These are phyloP conservation scores for Sebastes iracundus DNA, from an alignment of 2,797 vertebrate genomes.

Conservation along the genomic window DNA sequence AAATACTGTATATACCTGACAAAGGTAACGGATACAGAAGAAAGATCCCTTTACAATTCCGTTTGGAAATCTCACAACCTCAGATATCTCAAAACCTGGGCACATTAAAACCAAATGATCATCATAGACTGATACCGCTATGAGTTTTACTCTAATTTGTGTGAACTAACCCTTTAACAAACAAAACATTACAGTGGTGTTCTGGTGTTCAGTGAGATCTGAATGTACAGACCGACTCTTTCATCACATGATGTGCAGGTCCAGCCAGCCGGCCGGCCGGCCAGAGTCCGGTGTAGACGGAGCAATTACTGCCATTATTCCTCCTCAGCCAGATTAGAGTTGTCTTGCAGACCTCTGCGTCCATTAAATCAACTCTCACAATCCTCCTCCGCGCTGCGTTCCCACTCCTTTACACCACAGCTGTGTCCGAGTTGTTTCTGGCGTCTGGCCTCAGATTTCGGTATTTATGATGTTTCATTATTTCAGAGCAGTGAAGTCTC, in stretches of 20 bases:
- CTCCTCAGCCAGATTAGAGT: conserved; percentile 59
- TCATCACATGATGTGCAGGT: conserved; percentile 62
- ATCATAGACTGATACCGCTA: too few species aligned
- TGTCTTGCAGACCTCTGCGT: conserved; percentile 42
- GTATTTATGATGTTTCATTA: conserved; percentile 15
- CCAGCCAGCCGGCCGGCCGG: conserved; percentile 9
- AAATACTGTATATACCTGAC: too few species aligned
- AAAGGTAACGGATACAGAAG: background rate
- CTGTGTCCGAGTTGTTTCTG: conserved; percentile 24
- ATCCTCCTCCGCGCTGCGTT: conserved; percentile 21
- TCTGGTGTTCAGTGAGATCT: conserved; percentile 21
- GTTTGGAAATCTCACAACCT: background rate
- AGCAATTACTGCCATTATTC: conserved; percentile 73
- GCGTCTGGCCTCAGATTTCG: conserved; percentile 10
- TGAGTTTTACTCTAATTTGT: background rate
- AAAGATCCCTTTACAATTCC: background rate
- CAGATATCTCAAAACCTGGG: background rate
- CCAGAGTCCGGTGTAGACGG: conserved; percentile 65
- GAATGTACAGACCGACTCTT: conserved; percentile 18
- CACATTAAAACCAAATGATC: background rate
- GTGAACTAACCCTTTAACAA: background rate
- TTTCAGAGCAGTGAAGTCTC: background rate
- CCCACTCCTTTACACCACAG: conserved; percentile 2
- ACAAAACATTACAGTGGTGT: background rate
- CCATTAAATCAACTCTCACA: conserved; percentile 52